Evolutionary conservation across 2,888 invertebrate species (phyloP).

Genomic region (Orthonevra nobilis): DNA sequence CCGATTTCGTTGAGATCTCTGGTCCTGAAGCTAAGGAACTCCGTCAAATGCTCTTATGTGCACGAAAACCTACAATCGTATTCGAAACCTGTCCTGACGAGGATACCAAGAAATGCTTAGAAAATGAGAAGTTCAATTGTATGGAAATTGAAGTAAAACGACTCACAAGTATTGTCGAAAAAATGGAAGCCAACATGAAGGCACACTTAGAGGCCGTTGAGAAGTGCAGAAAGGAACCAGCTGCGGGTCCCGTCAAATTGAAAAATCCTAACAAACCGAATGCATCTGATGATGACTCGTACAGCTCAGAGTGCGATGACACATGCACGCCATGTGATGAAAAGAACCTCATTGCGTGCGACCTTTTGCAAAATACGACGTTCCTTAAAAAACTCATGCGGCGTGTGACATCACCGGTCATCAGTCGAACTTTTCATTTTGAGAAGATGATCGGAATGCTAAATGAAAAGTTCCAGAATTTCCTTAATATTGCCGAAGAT

Average conservation of each 20-base stretch:
- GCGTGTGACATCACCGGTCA: constrained; percentile 74
- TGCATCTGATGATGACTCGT: constrained; percentile 41
- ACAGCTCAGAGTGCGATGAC: constrained; percentile 74
- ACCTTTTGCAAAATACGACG: constrained; percentile 74
- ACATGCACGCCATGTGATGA: constrained; percentile 76
- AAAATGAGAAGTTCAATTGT: background rate
- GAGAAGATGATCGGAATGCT: constrained; percentile 72
- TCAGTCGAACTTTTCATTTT: constrained; percentile 73
- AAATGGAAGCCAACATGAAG: constrained; percentile 72
- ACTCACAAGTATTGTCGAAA: constrained; percentile 70
- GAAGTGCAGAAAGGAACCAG: constrained; percentile 6
- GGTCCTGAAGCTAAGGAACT: constrained; percentile 75
- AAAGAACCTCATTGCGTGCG: constrained; percentile 75
- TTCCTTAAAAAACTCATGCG: constrained; percentile 77
- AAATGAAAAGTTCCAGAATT: constrained; percentile 72
- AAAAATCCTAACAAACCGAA: background rate
- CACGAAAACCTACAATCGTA: background rate
- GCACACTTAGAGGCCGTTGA: constrained; percentile 52
- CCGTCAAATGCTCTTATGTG: constrained; percentile 71
- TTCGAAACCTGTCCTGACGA: background rate
- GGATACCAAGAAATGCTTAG: background rate
- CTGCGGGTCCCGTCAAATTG: background rate
- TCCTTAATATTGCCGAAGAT: constrained; percentile 72
- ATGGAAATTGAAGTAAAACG: constrained; percentile 71
- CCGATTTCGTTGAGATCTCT: constrained; percentile 74